These are phyloP conservation scores for Petrolisthes cinctipes DNA, from an alignment of 2,888 invertebrate species.

Conservation along the genomic window DNA sequence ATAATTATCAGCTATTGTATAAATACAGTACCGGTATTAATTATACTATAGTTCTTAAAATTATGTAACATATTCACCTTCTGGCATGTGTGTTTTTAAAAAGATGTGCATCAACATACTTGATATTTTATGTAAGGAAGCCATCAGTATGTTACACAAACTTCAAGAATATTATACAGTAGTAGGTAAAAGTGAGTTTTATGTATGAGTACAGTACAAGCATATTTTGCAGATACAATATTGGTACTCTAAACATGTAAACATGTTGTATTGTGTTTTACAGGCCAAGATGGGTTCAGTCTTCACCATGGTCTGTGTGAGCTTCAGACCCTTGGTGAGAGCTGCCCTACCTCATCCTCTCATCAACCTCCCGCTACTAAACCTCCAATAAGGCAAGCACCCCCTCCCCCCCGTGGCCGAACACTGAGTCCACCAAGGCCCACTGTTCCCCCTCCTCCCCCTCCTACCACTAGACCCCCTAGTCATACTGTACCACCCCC, in stretches of 20 bases:
- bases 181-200: too few species aligned
- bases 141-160: too few species aligned
- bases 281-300: constrained; percentile 24
- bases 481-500: constrained; percentile 6
- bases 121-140: not conserved
- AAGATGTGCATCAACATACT: not conserved
- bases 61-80: too few species aligned
- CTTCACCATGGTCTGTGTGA: constrained; percentile 58
- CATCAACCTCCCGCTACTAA: not conserved
- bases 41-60: too few species aligned
- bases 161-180: too few species aligned
- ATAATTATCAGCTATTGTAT: too few species aligned
- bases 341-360: constrained; percentile 18
- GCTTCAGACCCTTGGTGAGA: constrained; percentile 58
- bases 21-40: too few species aligned
- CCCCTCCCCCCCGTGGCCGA: constrained; percentile 51
- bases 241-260: not conserved
- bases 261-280: not conserved
- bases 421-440: constrained; percentile 61
- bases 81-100: too few species aligned
- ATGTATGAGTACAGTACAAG: too few species aligned
- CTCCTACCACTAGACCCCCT: constrained; percentile 46
- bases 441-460: constrained; percentile 63
- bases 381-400: constrained; percentile 51
- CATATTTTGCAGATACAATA: too few species aligned